These are phyloP conservation scores for Theocolax elegans DNA, from an alignment of 1,140 invertebrate species.

Conservation along the genomic window DNA sequence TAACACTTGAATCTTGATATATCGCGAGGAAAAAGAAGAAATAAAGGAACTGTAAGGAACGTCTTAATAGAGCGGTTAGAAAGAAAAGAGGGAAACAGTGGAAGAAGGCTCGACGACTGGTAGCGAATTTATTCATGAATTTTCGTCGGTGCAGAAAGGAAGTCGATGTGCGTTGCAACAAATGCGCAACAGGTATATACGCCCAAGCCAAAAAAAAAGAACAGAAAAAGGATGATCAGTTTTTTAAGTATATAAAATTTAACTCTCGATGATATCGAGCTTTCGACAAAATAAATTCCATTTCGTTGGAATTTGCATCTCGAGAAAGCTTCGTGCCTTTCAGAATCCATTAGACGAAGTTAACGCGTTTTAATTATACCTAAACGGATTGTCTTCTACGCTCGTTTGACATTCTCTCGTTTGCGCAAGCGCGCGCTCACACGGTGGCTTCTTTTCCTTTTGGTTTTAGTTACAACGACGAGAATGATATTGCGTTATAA, in stretches of 20 bases:
- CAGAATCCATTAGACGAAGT: neutral
- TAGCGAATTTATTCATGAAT: constrained; percentile 38
- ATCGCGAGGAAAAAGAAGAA: too few species aligned
- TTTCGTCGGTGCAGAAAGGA: constrained; percentile 11
- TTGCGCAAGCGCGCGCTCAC: too few species aligned
- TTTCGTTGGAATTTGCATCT: neutral
- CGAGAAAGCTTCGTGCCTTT: neutral
- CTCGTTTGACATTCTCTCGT: too few species aligned
- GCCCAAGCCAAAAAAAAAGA: neutral
- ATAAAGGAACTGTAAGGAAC: too few species aligned
- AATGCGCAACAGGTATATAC: constrained; percentile 28
- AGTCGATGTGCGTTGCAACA: constrained; percentile 14
- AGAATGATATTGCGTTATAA: too few species aligned
- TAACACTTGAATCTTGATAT: too few species aligned
- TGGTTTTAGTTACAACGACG: too few species aligned
- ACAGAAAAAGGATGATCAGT: neutral
- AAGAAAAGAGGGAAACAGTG: too few species aligned
- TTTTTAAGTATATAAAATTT: neutral
- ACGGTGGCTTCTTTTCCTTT: too few species aligned
- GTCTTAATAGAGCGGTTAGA: too few species aligned
- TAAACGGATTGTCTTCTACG: constrained; percentile 1
- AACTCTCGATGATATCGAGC: too few species aligned
- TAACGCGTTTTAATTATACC: constrained; percentile 4
- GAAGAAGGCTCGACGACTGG: too few species aligned
- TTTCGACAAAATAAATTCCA: constrained; percentile 12